Evolutionary conservation across 2,113 vertebrate species (phyloP), one percentile per base, ranked within the genome.

Genomic region (Chaetorhynchus papuensis): DNA sequence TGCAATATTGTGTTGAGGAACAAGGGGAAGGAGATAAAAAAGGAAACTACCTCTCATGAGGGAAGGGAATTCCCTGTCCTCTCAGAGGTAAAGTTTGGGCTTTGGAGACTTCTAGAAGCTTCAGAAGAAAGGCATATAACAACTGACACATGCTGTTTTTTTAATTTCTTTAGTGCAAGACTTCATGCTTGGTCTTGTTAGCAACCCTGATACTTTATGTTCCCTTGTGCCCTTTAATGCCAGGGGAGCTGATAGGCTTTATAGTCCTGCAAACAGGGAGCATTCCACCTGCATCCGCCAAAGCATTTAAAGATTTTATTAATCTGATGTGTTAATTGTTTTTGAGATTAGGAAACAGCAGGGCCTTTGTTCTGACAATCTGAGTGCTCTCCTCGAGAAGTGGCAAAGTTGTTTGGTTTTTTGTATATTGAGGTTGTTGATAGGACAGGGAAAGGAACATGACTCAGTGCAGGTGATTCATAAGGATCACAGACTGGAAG

Each of bases 231-330:
- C 91, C 90, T 98, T 98, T 97, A 90, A 86, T 78, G 59, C 85
- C 49, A 44, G 95, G 92, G 95, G 59, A 91, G 83, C 96, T 92
- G 88, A 84, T 96, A 86, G 89, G 41, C 79, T 97, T 97, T 96
- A 95, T 89, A 94, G 97, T 61, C 93, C 97, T 75, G 72, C 95
- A 98, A 98, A 97, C 87, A 97, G 81, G 94, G 74, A 88, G 69
- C 70, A 78, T 95, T 88, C 94, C 95, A 93, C 60, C 68, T 82
- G 81, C 96, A 95, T 95, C 91, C 6, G 17, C 77, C 83, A 96
- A 95, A 92, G 97, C 89, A 98, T 97, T 96, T 94, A 96, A 97
- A 97, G 90, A 94, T 97, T 96, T 96, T 97, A 96, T 97, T 96
- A 95, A 96, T 96, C 95, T 91, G 80, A 95, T 97, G 96, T 93